phyloP scores from a whole-genome alignment of 2,113 vertebrate genomes.

The Anolis sagrei region DNA sequence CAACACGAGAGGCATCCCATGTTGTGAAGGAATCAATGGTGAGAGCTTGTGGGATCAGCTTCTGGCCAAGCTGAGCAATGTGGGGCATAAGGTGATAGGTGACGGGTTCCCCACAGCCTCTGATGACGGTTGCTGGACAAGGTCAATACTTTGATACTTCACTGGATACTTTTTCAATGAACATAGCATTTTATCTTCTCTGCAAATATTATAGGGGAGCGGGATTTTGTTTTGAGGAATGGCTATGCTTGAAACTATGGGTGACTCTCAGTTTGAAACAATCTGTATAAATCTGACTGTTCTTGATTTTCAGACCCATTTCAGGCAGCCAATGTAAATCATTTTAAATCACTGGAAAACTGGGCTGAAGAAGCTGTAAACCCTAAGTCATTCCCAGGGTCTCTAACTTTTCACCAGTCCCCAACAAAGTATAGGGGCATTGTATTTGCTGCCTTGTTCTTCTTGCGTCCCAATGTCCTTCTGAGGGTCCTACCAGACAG shows the following conservation, averaged over 20 bases:
- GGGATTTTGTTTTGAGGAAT: not conserved
- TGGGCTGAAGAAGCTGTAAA: not conserved
- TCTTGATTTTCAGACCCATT: slow-evolving; percentile 1
- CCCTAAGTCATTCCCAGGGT: not conserved
- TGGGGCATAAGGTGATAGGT: too few species aligned
- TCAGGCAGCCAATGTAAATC: not conserved
- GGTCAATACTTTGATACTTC: not conserved
- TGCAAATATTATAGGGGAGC: not conserved
- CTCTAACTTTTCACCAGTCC: not conserved
- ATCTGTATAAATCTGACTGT: not conserved
- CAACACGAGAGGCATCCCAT: too few species aligned
- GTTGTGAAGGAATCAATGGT: too few species aligned
- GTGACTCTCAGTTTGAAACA: not conserved
- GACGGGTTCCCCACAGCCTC: too few species aligned
- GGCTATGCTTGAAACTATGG: not conserved
- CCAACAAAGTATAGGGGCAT: too few species aligned
- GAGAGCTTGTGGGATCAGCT: too few species aligned
- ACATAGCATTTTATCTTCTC: not conserved
- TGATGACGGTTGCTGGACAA: too few species aligned
- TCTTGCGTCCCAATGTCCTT: not conserved
- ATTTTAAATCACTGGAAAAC: not conserved
- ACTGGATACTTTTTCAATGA: not conserved
- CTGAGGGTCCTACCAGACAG: too few species aligned
- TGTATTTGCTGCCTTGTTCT: not conserved
- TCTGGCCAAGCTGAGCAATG: too few species aligned